Evolutionary conservation across 1,140 invertebrate species (phyloP).

Genomic region (Rhyzopertha dominica): DNA sequence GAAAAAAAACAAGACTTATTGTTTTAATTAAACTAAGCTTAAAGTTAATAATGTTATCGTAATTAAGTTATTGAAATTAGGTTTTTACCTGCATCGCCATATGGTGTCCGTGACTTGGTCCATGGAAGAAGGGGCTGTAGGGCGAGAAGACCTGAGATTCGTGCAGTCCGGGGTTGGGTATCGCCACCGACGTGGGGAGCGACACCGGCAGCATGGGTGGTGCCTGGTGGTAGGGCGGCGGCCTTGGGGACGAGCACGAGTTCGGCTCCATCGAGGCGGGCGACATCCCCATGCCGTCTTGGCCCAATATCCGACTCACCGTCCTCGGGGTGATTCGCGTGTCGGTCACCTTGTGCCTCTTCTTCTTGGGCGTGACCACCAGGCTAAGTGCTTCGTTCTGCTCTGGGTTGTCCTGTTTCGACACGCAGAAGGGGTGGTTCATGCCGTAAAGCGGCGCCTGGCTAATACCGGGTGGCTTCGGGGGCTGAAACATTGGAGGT

Average conservation of each 20-base stretch:
- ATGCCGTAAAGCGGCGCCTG: conserved; percentile 59
- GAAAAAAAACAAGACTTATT: too few species aligned
- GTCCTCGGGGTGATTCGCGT: conserved; percentile 90
- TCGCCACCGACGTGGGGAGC: conserved; percentile 88
- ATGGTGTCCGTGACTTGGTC: conserved; percentile 51
- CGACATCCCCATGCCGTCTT: conserved; percentile 66
- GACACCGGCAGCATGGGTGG: conserved; percentile 82
- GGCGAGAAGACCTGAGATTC: conserved; percentile 91
- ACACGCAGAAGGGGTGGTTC: conserved; percentile 64
- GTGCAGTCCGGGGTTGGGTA: conserved; percentile 91
- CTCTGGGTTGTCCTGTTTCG: conserved; percentile 67
- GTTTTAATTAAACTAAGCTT: too few species aligned
- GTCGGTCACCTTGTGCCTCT: conserved; percentile 95
- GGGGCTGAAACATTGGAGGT: conserved; percentile 71
- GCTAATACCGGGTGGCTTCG: conserved; percentile 66
- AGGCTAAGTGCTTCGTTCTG: conserved; percentile 92
- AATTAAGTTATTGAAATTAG: neutral
- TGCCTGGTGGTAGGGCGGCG: conserved; percentile 66
- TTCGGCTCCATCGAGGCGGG: conserved; percentile 48
- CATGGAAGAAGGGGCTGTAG: conserved; percentile 79
- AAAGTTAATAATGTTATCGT: neutral
- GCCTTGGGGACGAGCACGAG: conserved; percentile 59
- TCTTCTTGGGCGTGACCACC: conserved; percentile 91
- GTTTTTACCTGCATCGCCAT: conserved; percentile 46
- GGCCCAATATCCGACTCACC: conserved; percentile 77